Evolutionary conservation across 2,113 vertebrate genomes (phyloP).

Genomic region (Orthonyx spaldingii): DNA sequence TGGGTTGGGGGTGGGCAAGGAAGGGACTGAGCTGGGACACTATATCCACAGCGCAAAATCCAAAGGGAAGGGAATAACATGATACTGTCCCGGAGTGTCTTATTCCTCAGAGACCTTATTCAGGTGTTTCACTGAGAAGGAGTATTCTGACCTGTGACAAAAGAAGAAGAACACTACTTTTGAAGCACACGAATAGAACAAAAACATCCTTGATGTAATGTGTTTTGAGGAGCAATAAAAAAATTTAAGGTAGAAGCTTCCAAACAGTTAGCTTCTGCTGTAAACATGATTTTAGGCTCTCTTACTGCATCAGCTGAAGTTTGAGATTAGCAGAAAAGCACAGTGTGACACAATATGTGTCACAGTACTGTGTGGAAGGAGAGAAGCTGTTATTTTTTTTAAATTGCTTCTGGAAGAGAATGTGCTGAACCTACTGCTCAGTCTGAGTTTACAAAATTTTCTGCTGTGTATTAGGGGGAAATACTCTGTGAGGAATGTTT

Average conservation of each 20-base stretch:
- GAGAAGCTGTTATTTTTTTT: not conserved
- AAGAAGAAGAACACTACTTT: not conserved
- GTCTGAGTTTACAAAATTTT: not conserved
- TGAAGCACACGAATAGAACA: not conserved
- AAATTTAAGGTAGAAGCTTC: not conserved
- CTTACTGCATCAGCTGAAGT: not conserved
- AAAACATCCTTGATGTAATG: not conserved
- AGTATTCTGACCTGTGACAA: not conserved
- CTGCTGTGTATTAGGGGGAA: not conserved
- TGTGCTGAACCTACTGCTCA: not conserved
- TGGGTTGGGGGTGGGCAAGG: not conserved
- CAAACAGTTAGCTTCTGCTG: not conserved
- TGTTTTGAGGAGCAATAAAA: not conserved
- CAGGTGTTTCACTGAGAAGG: not conserved
- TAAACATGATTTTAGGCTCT: not conserved
- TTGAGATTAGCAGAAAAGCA: not conserved
- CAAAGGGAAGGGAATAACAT: not conserved
- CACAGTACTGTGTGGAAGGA: not conserved
- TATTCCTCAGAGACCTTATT: not conserved
- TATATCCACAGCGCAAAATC: not conserved
- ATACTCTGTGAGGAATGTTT: not conserved
- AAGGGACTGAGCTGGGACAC: not conserved
- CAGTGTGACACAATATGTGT: not conserved
- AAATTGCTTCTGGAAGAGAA: not conserved
- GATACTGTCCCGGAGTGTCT: not conserved